A percentile compares a stretch with the other conserved stretches of the same genome.
Conservation (phyloP, 2,888 invertebrate genomes). For the Tetanocera ferruginea region DNA sequence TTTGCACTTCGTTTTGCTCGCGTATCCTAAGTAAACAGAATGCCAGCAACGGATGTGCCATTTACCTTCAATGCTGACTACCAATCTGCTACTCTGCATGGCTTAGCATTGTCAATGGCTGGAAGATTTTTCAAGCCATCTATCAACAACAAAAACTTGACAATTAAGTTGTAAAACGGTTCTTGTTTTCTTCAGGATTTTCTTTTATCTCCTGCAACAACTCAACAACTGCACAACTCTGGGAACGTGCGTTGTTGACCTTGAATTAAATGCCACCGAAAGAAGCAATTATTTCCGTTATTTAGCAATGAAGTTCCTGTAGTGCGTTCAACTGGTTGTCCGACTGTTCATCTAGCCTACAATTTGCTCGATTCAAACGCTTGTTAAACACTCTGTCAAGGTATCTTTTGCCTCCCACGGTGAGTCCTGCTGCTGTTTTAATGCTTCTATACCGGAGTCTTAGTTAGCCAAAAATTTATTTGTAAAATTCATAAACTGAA, state of each 20-base stretch:
- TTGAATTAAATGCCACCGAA: constrained; percentile 48
- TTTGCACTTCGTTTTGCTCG: not conserved
- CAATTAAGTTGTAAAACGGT: constrained; percentile 21
- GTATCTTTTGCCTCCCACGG: not conserved
- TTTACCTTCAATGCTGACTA: no score
- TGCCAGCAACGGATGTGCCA: no score
- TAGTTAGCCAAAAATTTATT: not conserved
- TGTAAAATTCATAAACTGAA: not conserved
- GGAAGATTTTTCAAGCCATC: no score
- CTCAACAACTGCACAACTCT: not conserved
- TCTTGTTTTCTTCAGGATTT: not conserved
- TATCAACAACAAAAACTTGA: not conserved
- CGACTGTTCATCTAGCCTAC: no score
- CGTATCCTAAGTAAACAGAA: no score
- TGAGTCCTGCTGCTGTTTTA: not conserved
- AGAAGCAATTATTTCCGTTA: constrained; percentile 47
- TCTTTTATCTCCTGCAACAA: not conserved
- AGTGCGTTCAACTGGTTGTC: not conserved
- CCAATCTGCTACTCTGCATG: no score
- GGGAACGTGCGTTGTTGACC: constrained; percentile 33
- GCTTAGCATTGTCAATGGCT: no score
- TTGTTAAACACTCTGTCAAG: no score
- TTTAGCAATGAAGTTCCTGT: constrained; percentile 35
- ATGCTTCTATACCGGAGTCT: not conserved
- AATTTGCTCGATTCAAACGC: no score